Evolutionary conservation across 37 sponge, comb jelly and placozoan species (phyloP).

Genomic region (Hexactinellida sp.): DNA sequence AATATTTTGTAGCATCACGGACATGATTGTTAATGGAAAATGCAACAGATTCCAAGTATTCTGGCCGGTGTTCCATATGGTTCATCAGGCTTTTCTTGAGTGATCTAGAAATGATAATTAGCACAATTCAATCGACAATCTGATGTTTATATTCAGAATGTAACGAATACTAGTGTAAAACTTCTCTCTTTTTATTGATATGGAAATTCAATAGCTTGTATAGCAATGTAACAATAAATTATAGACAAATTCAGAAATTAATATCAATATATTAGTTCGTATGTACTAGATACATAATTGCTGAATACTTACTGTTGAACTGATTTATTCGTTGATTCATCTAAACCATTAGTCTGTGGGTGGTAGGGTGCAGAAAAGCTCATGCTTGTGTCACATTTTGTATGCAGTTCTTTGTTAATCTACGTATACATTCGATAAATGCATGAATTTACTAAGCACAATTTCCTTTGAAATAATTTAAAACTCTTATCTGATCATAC

Average conservation of each 20-base stretch:
- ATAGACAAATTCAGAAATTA: too few relatives aligned
- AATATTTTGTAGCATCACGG: not conserved
- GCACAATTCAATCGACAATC: not conserved
- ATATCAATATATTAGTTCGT: too few relatives aligned
- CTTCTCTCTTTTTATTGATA: not conserved
- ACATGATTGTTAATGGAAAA: not conserved
- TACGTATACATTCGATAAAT: not conserved
- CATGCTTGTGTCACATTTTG: not conserved
- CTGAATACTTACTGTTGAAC: not conserved
- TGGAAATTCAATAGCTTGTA: not conserved
- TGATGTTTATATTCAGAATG: too few relatives aligned
- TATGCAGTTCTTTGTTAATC: not conserved
- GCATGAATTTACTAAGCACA: too few relatives aligned
- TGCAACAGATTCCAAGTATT: not conserved
- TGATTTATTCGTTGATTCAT: not conserved
- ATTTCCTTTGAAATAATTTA: too few relatives aligned
- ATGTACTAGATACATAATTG: too few relatives aligned
- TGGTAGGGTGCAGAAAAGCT: not conserved
- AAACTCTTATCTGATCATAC: too few relatives aligned
- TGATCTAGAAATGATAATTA: not conserved
- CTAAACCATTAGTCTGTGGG: not conserved
- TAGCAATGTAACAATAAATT: too few relatives aligned
- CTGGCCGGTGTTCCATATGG: not conserved
- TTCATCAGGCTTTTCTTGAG: not conserved
- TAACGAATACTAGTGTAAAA: too few relatives aligned